Conservation (phyloP, 2,888 invertebrate species). For the Actias luna region DNA sequence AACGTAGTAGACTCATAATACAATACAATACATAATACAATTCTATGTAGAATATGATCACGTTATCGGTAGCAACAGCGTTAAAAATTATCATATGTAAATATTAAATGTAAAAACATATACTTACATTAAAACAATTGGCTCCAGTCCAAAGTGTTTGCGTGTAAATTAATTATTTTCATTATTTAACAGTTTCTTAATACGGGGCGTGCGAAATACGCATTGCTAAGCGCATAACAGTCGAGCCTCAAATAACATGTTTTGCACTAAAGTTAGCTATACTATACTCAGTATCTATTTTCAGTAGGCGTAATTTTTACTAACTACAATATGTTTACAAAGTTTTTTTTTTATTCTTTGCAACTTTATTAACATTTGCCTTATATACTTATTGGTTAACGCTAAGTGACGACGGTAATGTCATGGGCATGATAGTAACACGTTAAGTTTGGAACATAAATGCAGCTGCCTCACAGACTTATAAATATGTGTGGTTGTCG, state of each 20-base stretch:
- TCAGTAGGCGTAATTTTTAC: constrained; percentile 6
- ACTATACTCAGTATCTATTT: not conserved
- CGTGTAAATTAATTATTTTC: constrained; percentile 51
- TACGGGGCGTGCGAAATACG: constrained; percentile 38
- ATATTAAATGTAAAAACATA: not conserved
- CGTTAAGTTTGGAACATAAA: no score
- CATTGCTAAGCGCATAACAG: constrained; percentile 19
- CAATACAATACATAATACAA: not conserved
- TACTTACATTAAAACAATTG: constrained; percentile 40
- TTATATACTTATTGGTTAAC: no score
- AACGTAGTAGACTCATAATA: not conserved
- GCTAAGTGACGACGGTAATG: no score
- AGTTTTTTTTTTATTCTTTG: not conserved
- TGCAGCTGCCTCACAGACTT: no score
- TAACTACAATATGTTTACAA: not conserved
- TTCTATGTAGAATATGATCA: not conserved
- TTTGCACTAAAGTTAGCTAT: constrained; percentile 14
- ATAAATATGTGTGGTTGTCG: no score
- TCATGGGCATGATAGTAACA: no score
- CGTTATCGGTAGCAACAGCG: not conserved
- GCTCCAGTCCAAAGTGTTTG: constrained; percentile 39
- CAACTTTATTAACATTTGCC: no score
- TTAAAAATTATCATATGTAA: not conserved
- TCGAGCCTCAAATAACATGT: constrained; percentile 16
- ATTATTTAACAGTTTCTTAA: constrained; percentile 34